Base-by-base conservation (phyloP, 1,140 invertebrate species). In the Doryteuthis pealeii region DNA sequence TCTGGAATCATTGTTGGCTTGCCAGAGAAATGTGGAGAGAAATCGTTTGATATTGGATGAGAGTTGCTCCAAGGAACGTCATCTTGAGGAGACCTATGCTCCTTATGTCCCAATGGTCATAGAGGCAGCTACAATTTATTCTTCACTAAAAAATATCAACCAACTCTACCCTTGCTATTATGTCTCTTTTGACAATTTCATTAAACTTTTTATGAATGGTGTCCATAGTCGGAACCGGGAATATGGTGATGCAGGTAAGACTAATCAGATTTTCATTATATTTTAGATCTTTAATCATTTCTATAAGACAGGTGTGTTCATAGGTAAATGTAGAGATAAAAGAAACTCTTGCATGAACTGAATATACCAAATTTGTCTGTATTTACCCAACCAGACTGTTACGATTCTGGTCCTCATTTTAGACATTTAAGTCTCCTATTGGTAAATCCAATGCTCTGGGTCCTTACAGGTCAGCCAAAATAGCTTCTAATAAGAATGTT, bases 171-270 rank as follows among this genome's bases (percentile, higher is more conserved):
- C 84, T 0, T 80, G 80, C 65, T 88, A 88, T 70, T 83, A 85
- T 54, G 65, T 87, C 71, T 82, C 85, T 5, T 84, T 87, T 74
- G 81, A 82, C 74, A 82, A 81, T 74, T 87, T 84, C 79, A 75
- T 83, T 12, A 78, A 83, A 70, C 80, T 88, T 33, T 85, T 84
- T 68, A 74, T 78, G 12, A 71, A 70, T n/a, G 79, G 82, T 1
- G 74, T 87, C 6, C 79, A 76, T 66, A 76, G 76, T 18, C 74
- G 84, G 54, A 78, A 87, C 70, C 67, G 87, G 3, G 85, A 86
- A n/a, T 87, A 87, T 74, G 84, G 84, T 15, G 82, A 78, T 62
- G 66, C 81, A 71, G 86, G 87, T 87, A 74, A 78, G 80, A n/a
- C 49, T 40, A 40, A 40, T 40, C 3, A 3, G 35, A 40, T 40